phyloP scores from a whole-genome alignment of 2,888 invertebrate species.

The Cryptosula pallasiana region DNA sequence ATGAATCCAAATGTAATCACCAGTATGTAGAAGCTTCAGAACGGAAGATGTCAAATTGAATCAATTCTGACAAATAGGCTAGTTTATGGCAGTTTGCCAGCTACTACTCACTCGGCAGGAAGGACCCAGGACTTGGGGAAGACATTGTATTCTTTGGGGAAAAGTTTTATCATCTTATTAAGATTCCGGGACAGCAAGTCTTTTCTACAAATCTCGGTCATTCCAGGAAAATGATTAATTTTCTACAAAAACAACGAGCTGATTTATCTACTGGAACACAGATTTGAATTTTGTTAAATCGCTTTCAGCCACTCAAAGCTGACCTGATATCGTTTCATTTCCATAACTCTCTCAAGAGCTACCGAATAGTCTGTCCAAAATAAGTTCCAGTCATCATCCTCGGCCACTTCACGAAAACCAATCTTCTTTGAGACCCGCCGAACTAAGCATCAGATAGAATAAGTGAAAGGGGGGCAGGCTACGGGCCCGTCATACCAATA shows the following conservation, averaged over 20 bases:
- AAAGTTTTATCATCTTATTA: slow-evolving; percentile 80
- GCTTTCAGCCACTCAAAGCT: no score
- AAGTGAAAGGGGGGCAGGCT: no score
- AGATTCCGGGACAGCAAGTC: slow-evolving; percentile 82
- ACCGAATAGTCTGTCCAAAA: slow-evolving; percentile 86
- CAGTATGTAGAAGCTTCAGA: no score
- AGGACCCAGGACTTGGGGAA: slow-evolving; percentile 91
- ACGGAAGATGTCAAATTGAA: no score
- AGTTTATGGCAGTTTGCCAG: no score
- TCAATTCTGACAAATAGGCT: no score
- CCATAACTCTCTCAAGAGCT: slow-evolving; percentile 77
- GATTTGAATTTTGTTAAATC: no score
- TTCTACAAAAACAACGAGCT: slow-evolving; percentile 59
- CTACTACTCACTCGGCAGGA: slow-evolving; percentile 79
- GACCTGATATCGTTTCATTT: slow-evolving; percentile 76
- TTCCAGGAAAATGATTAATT: slow-evolving; percentile 88
- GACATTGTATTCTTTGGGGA: slow-evolving; percentile 83
- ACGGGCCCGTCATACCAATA: no score
- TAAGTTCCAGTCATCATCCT: slow-evolving; percentile 80
- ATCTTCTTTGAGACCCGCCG: slow-evolving; percentile 66
- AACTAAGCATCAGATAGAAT: no score
- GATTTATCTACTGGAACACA: no score
- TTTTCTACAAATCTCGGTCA: slow-evolving; percentile 82
- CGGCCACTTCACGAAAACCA: slow-evolving; percentile 71
- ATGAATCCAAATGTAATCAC: no score